Evolutionary conservation across 1,140 invertebrate genomes (phyloP).

Genomic region (Drosophila leontia): DNA sequence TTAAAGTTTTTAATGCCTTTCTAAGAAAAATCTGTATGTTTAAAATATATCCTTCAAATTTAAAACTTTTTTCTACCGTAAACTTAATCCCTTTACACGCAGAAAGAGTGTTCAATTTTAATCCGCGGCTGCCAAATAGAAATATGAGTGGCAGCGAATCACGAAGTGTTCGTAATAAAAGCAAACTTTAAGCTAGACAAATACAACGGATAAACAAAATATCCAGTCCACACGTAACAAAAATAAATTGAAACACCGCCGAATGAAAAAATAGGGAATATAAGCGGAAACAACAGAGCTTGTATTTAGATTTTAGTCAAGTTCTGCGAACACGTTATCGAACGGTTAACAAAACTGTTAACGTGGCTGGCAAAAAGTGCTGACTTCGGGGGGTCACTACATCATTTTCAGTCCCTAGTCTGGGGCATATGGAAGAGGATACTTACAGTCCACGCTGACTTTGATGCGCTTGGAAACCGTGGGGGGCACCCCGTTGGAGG

Average conservation of each 20-base stretch:
- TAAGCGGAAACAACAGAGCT: conserved; percentile 25
- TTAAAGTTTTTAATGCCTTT: background rate
- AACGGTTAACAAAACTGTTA: conserved; percentile 32
- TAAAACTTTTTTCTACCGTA: background rate
- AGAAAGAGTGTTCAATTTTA: conserved; percentile 44
- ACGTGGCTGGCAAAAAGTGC: conserved; percentile 25
- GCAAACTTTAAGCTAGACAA: conserved; percentile 12
- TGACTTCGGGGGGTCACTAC: conserved; percentile 27
- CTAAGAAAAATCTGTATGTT: background rate
- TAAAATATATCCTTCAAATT: background rate
- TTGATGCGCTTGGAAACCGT: conserved; percentile 95
- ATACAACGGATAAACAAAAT: conserved; percentile 25
- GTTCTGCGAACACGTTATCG: conserved; percentile 17
- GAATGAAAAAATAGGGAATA: conserved; percentile 18
- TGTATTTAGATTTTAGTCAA: conserved; percentile 34
- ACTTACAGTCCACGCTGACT: conserved; percentile 97
- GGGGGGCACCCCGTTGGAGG: conserved; percentile 90
- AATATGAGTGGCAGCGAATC: conserved; percentile 61
- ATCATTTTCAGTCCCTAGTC: conserved; percentile 39
- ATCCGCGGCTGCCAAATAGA: conserved; percentile 64
- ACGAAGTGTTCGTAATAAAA: conserved; percentile 6
- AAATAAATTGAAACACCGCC: conserved; percentile 61
- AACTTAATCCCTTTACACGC: conserved; percentile 1
- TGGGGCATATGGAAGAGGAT: conserved; percentile 13
- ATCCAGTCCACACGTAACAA: conserved; percentile 43